A percentile compares a stretch with the other conserved stretches of the same genome.
Evolutionary conservation across 2,888 invertebrate species (phyloP).

Genomic region (Ophraella communa): DNA sequence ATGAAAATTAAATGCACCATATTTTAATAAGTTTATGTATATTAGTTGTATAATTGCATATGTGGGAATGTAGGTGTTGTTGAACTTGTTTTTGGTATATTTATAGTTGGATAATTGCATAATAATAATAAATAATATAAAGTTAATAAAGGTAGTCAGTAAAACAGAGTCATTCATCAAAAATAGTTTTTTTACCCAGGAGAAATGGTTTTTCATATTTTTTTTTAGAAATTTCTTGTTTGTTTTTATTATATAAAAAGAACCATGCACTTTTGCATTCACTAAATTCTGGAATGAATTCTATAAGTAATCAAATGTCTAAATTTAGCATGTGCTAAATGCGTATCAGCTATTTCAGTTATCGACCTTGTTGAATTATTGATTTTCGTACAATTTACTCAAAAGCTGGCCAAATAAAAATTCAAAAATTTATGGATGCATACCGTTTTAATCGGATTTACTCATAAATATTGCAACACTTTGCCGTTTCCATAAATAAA

Average conservation of each 20-base stretch:
- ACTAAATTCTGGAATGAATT: background rate
- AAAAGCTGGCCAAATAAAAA: slow-evolving; percentile 1
- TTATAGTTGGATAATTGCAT: too few species aligned
- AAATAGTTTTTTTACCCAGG: too few species aligned
- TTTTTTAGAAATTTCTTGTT: background rate
- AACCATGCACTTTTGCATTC: background rate
- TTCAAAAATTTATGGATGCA: background rate
- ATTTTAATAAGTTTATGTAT: background rate
- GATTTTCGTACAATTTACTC: slow-evolving; percentile 3
- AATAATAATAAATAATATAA: too few species aligned
- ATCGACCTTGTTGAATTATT: background rate
- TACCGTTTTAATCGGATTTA: background rate
- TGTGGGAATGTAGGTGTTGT: background rate
- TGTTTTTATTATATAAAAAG: background rate
- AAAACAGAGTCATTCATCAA: background rate
- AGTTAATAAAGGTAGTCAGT: background rate
- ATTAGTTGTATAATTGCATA: background rate
- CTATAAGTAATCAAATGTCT: background rate
- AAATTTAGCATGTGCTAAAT: background rate
- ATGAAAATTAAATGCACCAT: background rate
- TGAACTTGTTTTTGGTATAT: background rate
- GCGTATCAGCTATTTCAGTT: background rate
- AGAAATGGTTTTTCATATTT: background rate
- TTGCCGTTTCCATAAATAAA: background rate
- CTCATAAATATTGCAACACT: background rate